Base-by-base conservation (phyloP, 1,140 invertebrate species). In the Lordiphosa clarofinis region DNA sequence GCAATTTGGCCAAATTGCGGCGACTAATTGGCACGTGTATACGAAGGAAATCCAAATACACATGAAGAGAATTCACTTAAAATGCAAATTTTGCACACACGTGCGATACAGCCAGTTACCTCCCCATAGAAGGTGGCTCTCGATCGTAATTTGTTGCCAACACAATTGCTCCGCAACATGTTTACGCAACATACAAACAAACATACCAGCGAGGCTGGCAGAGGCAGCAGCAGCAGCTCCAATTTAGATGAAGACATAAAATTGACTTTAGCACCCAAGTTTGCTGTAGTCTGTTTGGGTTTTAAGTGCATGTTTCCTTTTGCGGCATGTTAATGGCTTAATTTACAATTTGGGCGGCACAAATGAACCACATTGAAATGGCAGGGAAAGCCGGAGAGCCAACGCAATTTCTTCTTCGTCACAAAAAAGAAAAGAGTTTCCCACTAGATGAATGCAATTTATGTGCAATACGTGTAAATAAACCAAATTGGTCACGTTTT, bases 401-500 rank as follows among this genome's bases (percentile, higher is more conserved):
- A 6, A 28, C 35, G 8, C 31, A 21, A 31, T 21, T 24, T 11
- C 28, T 13, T 19, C 19, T n/a, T 10, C 55, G 21, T 36, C 35
- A 10, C 15, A 43, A 12, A 38, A 21, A 39, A 31, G 28, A 53
- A 56, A 55, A 42, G 37, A 52, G 61, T 56, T 55, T 63, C 62
- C 48, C 58, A 43, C 56, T 56, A 40, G 47, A 59, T 67, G 60
- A 64, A 65, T 65, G 56, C 68, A 65, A 73, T 86, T 87, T 87
- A 87, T 86, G 82, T 69, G 58, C 59, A 75, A 58, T 74, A 81
- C 78, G 75, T 84, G 74, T 87, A 87, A 87, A 87, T 87, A 87
- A 87, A 87, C 86, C 79, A 87, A 87, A 87, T 87, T 87, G 86
- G 86, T 87, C 86, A 87, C 86, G 86, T 86, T 87, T 87, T 74